Conservation (phyloP, 2,888 invertebrate species). For the Drosophila acutilabella region DNA sequence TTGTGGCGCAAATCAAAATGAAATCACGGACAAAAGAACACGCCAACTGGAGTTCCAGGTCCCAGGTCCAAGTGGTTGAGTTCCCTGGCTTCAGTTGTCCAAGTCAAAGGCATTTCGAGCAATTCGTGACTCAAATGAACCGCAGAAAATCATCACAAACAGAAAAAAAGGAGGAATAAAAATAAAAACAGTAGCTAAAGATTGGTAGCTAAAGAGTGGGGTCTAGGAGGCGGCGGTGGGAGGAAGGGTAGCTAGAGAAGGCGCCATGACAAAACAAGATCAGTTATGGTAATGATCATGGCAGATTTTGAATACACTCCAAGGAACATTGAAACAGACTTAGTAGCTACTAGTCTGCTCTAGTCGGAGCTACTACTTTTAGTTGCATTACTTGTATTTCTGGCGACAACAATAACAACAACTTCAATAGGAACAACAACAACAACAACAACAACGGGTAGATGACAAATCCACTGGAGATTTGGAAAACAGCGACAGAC, state of each 20-base stretch:
- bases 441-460: conserved; percentile 9
- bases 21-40: conserved; percentile 76
- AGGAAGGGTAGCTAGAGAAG: conserved; percentile 20
- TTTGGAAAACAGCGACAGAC: conserved; percentile 32
- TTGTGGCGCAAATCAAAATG: conserved; percentile 74
- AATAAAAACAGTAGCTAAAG: conserved; percentile 46
- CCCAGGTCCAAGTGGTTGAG: conserved; percentile 49
- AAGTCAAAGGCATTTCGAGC: conserved; percentile 63
- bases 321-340: conserved; percentile 37
- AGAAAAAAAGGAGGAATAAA: conserved; percentile 24
- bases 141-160: conserved; percentile 74
- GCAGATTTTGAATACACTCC: conserved; percentile 62
- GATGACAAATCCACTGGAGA: conserved; percentile 68
- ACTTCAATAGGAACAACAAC: too few species aligned
- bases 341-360: conserved; percentile 7
- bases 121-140: conserved; percentile 82
- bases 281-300: conserved; percentile 78
- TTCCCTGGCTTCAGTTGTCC: conserved; percentile 50
- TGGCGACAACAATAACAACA: conserved; percentile 33
- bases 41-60: conserved; percentile 43
- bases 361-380: conserved; percentile 33
- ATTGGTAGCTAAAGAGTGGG: conserved; percentile 47
- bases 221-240: background rate
- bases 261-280: conserved; percentile 75
- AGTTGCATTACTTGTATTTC: conserved; percentile 46